These are phyloP conservation scores for Stercorarius parasiticus DNA, from an alignment of 2,113 vertebrate species.

Conservation along the genomic window DNA sequence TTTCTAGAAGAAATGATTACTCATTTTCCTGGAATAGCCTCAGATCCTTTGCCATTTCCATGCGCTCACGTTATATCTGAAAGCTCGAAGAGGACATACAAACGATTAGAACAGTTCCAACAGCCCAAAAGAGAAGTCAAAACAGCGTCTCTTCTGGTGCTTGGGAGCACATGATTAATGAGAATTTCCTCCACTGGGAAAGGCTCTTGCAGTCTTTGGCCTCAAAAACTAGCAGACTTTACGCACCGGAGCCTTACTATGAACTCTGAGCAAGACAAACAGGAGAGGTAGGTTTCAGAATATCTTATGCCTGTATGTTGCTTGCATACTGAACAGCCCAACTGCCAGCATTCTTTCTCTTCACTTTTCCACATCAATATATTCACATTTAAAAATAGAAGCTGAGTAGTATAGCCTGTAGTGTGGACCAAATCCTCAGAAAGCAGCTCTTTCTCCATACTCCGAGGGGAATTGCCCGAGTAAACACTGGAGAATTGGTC, in stretches of 20 bases:
- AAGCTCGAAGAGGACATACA: slow-evolving; percentile 10
- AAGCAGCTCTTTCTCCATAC: background rate
- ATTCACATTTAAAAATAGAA: background rate
- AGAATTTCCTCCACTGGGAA: slow-evolving; percentile 25
- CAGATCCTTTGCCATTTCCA: slow-evolving; percentile 42
- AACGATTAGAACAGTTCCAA: slow-evolving; percentile 34
- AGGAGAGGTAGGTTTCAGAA: background rate
- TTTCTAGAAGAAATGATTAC: slow-evolving; percentile 31
- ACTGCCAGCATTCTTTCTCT: background rate
- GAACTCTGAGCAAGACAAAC: slow-evolving; percentile 27
- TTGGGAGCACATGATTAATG: slow-evolving; percentile 44
- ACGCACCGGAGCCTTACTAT: background rate
- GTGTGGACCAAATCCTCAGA: background rate
- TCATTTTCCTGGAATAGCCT: slow-evolving; percentile 42
- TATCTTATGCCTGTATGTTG: background rate
- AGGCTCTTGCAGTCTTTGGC: slow-evolving; percentile 22
- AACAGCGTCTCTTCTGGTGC: slow-evolving; percentile 23
- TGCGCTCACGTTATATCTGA: background rate
- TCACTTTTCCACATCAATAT: background rate
- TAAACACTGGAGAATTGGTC: background rate
- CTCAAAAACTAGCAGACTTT: slow-evolving; percentile 9
- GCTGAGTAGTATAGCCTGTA: background rate
- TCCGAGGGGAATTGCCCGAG: background rate
- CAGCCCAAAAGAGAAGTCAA: slow-evolving; percentile 10
- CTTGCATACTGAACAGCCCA: background rate